Percentiles rank a stretch among this genome's conserved stretches.
Conservation (phyloP, 1,140 invertebrate species). For the Stegodyphus mimosarum region DNA sequence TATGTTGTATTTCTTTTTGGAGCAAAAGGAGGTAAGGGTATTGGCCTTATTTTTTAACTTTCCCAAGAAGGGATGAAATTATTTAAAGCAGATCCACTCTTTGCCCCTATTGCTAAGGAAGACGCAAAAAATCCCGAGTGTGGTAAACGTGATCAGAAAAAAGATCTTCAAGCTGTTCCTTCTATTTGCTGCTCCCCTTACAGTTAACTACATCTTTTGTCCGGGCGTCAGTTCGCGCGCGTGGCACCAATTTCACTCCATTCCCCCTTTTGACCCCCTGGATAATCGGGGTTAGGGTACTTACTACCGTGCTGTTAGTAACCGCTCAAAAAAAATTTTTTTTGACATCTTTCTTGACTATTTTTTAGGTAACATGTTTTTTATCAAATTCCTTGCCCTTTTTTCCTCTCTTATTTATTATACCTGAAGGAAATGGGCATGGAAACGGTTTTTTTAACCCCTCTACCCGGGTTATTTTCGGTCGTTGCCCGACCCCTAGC, state of each 20-base stretch:
- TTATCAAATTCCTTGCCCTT: neutral
- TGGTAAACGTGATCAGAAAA: neutral
- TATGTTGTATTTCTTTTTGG: too few relatives aligned
- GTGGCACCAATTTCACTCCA: conserved; percentile 22
- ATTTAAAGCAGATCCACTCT: too few relatives aligned
- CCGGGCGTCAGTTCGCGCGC: conserved; percentile 10
- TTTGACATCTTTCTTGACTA: conserved; percentile 8
- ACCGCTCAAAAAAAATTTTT: neutral
- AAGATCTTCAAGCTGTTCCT: neutral
- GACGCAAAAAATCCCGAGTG: too few relatives aligned
- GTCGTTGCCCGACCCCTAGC: conserved; percentile 10
- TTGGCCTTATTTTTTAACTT: too few relatives aligned
- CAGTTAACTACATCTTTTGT: conserved; percentile 35
- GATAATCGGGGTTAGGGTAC: conserved; percentile 7
- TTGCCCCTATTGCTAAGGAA: too few relatives aligned
- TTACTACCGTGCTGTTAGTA: conserved; percentile 17
- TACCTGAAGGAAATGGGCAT: too few relatives aligned
- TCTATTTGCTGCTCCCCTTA: conserved; percentile 2
- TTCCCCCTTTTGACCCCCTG: neutral
- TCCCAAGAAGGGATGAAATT: too few relatives aligned
- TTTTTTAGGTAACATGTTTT: neutral
- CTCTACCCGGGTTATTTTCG: conserved; percentile 18
- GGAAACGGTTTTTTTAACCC: neutral
- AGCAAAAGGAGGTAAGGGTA: too few relatives aligned
- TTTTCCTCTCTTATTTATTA: neutral